Conservation (phyloP, 2,888 invertebrate species). For the Ornithoptera alexandrae region DNA sequence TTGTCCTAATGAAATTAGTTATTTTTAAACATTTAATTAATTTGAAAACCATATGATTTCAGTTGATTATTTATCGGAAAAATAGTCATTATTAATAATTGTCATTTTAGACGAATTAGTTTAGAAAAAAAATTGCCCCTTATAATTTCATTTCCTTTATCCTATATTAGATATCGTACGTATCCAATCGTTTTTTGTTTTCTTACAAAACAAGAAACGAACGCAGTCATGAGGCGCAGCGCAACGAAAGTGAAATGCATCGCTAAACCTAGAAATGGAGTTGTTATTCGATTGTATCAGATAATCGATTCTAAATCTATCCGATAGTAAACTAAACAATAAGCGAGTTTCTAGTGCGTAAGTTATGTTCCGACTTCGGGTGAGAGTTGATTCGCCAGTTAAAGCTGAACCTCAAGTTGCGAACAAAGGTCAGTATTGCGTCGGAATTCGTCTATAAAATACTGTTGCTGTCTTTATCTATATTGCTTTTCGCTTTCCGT, state of each 20-base stretch:
- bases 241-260: conserved; percentile 41
- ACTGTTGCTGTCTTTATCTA: conserved; percentile 7
- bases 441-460: conserved; percentile 11
- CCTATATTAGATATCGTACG: conserved; percentile 34
- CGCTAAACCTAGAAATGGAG: conserved; percentile 42
- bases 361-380: conserved; percentile 8
- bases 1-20: not conserved
- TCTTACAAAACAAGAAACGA: conserved; percentile 22
- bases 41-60: not conserved
- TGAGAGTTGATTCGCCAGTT: conserved; percentile 17
- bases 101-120: conserved; percentile 33
- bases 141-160: conserved; percentile 35
- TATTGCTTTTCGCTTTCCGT: conserved; percentile 20
- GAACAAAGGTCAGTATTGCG: conserved; percentile 19
- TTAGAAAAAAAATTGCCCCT: conserved; percentile 36
- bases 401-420: conserved; percentile 7
- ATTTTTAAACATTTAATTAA: too few species aligned
- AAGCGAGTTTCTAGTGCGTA: conserved; percentile 37
- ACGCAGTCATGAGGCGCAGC: conserved; percentile 23
- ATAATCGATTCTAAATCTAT: conserved; percentile 41
- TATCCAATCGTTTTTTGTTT: conserved; percentile 22
- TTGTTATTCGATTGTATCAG: conserved; percentile 40
- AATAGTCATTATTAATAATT: not conserved
- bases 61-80: not conserved
- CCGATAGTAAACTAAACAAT: conserved; percentile 37